A percentile compares a stretch with the other conserved stretches of the same genome.
These are phyloP conservation scores for Antrozous pallidus DNA, from an alignment of 2,797 vertebrate species.

Conservation along the genomic window DNA sequence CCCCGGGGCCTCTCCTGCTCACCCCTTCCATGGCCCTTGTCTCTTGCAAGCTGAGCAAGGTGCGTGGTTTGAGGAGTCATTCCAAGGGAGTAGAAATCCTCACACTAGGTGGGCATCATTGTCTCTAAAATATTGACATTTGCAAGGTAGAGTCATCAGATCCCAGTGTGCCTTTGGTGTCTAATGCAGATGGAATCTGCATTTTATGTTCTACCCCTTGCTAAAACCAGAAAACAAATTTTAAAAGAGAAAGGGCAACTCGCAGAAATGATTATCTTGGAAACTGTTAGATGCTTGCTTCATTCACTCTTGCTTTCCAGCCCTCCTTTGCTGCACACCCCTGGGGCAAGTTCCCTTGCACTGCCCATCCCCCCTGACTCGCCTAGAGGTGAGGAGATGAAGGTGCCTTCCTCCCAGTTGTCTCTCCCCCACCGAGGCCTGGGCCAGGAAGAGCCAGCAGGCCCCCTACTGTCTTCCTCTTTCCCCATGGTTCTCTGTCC, in stretches of 20 bases:
- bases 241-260: background rate
- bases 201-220: background rate
- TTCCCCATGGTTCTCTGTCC: slow-evolving; percentile 44
- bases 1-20: background rate
- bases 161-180: background rate
- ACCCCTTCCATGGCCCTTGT: background rate
- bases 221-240: background rate
- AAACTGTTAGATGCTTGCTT: background rate
- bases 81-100: slow-evolving; percentile 32
- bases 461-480: slow-evolving; percentile 27
- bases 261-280: slow-evolving; percentile 5
- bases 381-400: slow-evolving; percentile 30
- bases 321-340: background rate
- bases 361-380: slow-evolving; percentile 16
- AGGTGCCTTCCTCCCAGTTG: background rate
- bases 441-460: background rate
- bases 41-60: background rate
- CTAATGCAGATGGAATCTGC: background rate
- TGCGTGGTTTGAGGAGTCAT: background rate
- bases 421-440: background rate
- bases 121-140: slow-evolving; percentile 11
- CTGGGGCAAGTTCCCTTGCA: background rate
- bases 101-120: background rate
- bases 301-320: slow-evolving; percentile 11
- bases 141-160: background rate